phyloP scores from a whole-genome alignment of 1,140 invertebrate genomes.

The Hyles euphorbiae region DNA sequence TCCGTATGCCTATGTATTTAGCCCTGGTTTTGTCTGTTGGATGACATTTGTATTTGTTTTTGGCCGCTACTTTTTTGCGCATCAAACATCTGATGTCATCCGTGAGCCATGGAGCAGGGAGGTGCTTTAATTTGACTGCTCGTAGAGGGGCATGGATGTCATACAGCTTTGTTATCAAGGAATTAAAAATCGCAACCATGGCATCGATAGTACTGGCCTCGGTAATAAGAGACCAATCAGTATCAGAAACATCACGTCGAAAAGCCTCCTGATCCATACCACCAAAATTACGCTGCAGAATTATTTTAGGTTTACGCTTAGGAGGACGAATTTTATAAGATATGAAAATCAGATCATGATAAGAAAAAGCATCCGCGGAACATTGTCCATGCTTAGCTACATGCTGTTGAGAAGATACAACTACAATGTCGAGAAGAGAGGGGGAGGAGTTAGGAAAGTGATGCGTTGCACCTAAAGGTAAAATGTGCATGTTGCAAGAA shows the following conservation, averaged over 20 bases:
- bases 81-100: conserved; percentile 1
- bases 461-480: conserved; percentile 7
- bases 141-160: conserved; percentile 12
- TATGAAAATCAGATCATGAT: conserved; percentile 12
- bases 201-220: not conserved
- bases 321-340: conserved; percentile 13
- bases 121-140: conserved; percentile 5
- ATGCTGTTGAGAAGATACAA: conserved; percentile 8
- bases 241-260: not conserved
- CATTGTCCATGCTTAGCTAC: conserved; percentile 10
- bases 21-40: not conserved
- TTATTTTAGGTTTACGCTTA: conserved; percentile 10
- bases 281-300: conserved; percentile 12
- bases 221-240: conserved; percentile 7
- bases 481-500: conserved; percentile 1
- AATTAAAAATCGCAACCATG: conserved; percentile 10
- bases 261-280: conserved; percentile 3
- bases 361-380: conserved; percentile 12
- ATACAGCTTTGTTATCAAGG: conserved; percentile 7
- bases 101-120: conserved; percentile 1
- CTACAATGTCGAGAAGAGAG: conserved; percentile 7
- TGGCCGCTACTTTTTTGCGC: not conserved
- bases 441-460: conserved; percentile 11
- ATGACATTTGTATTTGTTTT: conserved; percentile 1
- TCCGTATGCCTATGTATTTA: too few species aligned